Evolutionary conservation across 1,140 invertebrate genomes (phyloP).

Genomic region (Meloidogyne chitwoodi): DNA sequence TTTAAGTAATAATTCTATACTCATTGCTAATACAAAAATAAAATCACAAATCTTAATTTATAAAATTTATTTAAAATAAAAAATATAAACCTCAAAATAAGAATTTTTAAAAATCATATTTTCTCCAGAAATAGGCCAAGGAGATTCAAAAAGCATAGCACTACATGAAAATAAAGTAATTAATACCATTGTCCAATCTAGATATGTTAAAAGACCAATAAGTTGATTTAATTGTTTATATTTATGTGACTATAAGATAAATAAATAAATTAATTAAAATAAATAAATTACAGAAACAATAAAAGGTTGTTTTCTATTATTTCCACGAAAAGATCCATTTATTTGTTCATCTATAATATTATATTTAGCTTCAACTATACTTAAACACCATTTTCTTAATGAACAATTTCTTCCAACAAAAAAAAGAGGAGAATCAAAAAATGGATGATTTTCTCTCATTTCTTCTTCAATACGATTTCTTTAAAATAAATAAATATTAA

Average conservation of each 20-base stretch:
- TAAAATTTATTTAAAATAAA: neutral
- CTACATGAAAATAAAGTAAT: slow-evolving; percentile 92
- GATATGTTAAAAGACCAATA: slow-evolving; percentile 88
- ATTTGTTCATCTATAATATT: slow-evolving; percentile 65
- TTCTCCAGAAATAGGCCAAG: slow-evolving; percentile 59
- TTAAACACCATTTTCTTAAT: slow-evolving; percentile 87
- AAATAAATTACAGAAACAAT: neutral
- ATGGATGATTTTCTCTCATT: slow-evolving; percentile 93
- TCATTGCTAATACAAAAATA: slow-evolving; percentile 96
- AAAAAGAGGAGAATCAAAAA: slow-evolving; percentile 91
- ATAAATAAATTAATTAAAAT: neutral
- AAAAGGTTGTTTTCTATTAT: neutral
- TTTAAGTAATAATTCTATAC: slow-evolving; percentile 89
- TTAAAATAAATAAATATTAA: too few species aligned
- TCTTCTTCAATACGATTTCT: slow-evolving; percentile 69
- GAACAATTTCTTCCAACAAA: slow-evolving; percentile 80
- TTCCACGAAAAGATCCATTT: slow-evolving; percentile 8
- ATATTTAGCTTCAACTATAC: slow-evolving; percentile 90
- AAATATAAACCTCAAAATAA: slow-evolving; percentile 41
- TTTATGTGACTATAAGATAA: slow-evolving; percentile 11
- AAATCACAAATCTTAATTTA: slow-evolving; percentile 76
- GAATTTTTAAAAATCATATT: slow-evolving; percentile 54
- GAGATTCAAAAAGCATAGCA: slow-evolving; percentile 97
- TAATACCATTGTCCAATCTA: slow-evolving; percentile 99
- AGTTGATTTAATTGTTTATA: slow-evolving; percentile 64